phyloP scores from a whole-genome alignment of 1,140 invertebrate species.

The Lepidurus apus region DNA sequence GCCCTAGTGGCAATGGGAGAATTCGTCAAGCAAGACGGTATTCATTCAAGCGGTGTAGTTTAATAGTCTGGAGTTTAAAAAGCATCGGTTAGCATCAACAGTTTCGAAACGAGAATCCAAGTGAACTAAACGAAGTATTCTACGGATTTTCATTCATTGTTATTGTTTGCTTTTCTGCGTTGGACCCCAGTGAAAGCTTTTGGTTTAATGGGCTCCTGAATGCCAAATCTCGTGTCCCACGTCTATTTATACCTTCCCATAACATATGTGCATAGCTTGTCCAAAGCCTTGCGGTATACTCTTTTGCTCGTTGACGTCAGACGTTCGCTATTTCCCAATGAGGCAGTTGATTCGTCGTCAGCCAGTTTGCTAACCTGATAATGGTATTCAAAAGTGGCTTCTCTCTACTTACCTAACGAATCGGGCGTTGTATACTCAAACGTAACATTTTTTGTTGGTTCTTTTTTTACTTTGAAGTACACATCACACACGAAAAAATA shows the following conservation, averaged over 20 bases:
- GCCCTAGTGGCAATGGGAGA: background rate
- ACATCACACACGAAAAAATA: too few species aligned
- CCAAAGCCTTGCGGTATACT: background rate
- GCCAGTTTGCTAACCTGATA: background rate
- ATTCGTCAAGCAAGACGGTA: background rate
- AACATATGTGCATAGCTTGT: background rate
- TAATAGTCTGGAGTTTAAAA: background rate
- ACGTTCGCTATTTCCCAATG: background rate
- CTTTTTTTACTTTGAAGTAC: too few species aligned
- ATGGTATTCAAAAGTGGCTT: background rate
- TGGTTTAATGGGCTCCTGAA: background rate
- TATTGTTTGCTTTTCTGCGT: background rate
- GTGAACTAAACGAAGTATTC: background rate
- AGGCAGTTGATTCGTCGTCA: background rate
- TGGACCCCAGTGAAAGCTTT: background rate
- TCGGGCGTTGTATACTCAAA: too few species aligned
- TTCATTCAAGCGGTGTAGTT: background rate
- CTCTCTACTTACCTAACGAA: background rate
- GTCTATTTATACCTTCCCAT: background rate
- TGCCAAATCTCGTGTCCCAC: slow-evolving; percentile 1
- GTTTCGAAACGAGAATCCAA: background rate
- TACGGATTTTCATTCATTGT: background rate
- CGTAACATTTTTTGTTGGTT: too few species aligned
- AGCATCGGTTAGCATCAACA: background rate
- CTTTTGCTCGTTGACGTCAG: background rate